Conservation (phyloP, 2,113 vertebrate genomes). For the Hippocampus zosterae region DNA sequence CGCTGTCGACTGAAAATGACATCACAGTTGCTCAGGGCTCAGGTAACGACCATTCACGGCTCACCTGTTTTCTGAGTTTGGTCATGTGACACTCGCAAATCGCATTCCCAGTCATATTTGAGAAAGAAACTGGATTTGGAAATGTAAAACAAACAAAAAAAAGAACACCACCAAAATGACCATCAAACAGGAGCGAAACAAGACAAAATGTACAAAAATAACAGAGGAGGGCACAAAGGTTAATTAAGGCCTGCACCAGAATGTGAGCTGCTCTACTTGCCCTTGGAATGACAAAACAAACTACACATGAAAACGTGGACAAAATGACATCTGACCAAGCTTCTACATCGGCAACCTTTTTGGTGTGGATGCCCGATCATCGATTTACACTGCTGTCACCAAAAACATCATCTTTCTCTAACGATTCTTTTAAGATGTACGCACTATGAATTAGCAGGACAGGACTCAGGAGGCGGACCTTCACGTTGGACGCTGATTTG, state of each 20-base stretch:
- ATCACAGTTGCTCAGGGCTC: no score
- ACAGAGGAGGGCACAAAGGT: background rate
- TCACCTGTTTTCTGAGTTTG: no score
- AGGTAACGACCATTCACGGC: no score
- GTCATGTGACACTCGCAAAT: no score
- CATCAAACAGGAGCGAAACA: background rate
- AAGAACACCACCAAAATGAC: background rate
- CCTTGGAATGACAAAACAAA: background rate
- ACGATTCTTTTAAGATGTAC: background rate
- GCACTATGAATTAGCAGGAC: background rate
- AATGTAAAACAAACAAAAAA: no score
- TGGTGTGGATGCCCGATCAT: constrained; percentile 40
- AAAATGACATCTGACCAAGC: constrained; percentile 29
- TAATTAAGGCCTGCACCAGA: background rate
- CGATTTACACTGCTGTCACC: constrained; percentile 44
- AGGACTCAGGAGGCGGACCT: constrained; percentile 30
- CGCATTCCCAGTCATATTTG: no score
- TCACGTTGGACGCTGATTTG: constrained; percentile 55
- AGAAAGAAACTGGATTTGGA: no score
- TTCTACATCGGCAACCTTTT: constrained; percentile 31
- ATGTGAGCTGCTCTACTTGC: background rate
- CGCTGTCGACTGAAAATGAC: no score
- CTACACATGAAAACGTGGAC: constrained; percentile 25
- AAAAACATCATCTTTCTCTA: constrained; percentile 55
- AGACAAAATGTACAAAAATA: background rate